Base-by-base conservation (phyloP, 2,888 invertebrate genomes). In the Clivina fossor region DNA sequence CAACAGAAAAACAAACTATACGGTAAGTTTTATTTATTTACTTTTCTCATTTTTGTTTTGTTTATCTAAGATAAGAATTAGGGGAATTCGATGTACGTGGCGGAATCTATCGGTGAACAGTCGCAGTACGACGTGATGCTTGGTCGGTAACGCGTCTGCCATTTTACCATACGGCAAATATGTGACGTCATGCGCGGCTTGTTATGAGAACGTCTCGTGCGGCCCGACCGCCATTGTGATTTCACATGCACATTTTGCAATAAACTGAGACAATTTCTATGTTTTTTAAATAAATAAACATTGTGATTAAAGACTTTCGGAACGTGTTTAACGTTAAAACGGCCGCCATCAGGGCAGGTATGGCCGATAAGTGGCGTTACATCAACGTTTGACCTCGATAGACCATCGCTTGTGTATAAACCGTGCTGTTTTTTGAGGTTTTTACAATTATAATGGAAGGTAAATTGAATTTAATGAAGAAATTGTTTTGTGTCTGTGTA, bases 341-440 rank as follows among this genome's bases (percentile, higher is more conserved):
- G 65, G 67, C 67, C 69, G 69, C 67, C 67, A 4, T 66, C 65
- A 53, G 57, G 56, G 57, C 60, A 85, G 85, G 84, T 84, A 86
- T 86, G 86, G 86, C 86, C 85, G 85, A 85, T 85, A 85, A 85
- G 85, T 84, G 78, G 77, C 15, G 18, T 8, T 11, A 9, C n/a
- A 44, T 4, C 20, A 20, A 15, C 30, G 44, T 44, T 15, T 71
- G 71, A 71, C 71, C 71, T 69, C 71, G 68, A 63, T 64, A 62
- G 30, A n/a, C n/a, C 44, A 26, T 30, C 44, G 28, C 18, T 44
- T 18, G 26, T 44, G 18, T 13, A 62, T 60, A 63, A 64, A 64
- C 60, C 61, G 64, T 65, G 63, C 61, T 67, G 62, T 66, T 66
- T 67, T 65, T 63, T 55, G 41, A 55, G 40, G 40, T 65, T 69